Base-by-base conservation (phyloP, 2,888 invertebrate species). In the Cephonodes hylas region DNA sequence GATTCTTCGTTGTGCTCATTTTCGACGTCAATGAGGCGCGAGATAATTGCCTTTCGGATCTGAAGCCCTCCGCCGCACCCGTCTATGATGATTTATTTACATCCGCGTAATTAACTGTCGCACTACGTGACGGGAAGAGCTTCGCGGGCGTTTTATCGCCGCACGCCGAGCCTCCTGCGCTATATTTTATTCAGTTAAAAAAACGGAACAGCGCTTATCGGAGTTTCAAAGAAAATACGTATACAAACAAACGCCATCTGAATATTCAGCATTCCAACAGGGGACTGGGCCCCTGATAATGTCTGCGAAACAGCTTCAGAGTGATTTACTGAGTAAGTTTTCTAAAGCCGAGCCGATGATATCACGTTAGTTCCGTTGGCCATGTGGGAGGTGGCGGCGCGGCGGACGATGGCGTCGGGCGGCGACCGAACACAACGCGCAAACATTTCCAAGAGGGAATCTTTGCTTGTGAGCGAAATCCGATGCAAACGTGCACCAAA, bases 61-160 rank as follows among this genome's bases (percentile, higher is more conserved):
- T 88, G 89, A 89, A 89, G 82, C 87, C 84, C 84, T 85, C 84
- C 82, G 79, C 85, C 85, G 81, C 86, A 83, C 84, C 86, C 84
- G 86, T 85, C 89, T 88, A 85, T 89, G 90, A 91, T 91, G 91
- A 92, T 92, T 91, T 91, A 92, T 91, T 91, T 91, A 91, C 87
- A 91, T 88, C 86, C 88, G 87, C 86, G 89, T 91, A 91, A 92
- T 91, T 91, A 91, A 91, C 89, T 91, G 91, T 92, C 91, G 85
- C 88, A 89, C 86, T 89, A 89, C 90, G 91, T 91, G 91, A 91
- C 90, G 89, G 89, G 86, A 89, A 86, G 85, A 86, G 86, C 86
- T 83, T 76, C 84, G 83, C 80, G 81, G 83, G 86, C 84, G 79
- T 83, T 90, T 91, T 91, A 91, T 90, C 90, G 85, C 81, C 74